Percentiles rank a stretch among this genome's conserved stretches.
phyloP scores from a whole-genome alignment of 2,888 invertebrate species.

The Drosophila neotestacea region DNA sequence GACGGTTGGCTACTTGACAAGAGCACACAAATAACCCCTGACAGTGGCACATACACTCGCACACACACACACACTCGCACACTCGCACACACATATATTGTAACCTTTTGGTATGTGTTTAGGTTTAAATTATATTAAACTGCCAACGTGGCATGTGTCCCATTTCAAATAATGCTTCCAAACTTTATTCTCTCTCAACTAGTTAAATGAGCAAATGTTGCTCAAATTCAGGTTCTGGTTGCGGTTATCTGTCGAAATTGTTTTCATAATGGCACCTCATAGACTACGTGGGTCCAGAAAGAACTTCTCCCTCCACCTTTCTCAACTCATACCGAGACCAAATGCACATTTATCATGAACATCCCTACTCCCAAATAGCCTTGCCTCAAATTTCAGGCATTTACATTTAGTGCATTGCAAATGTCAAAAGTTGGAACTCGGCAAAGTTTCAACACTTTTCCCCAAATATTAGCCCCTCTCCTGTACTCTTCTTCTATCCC shows the following conservation, averaged over 20 bases:
- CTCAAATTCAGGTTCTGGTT: slow-evolving; percentile 40
- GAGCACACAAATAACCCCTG: slow-evolving; percentile 65
- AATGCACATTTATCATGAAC: slow-evolving; percentile 72
- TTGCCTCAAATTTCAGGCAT: slow-evolving; percentile 45
- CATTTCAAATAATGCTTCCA: slow-evolving; percentile 55
- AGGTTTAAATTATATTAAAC: slow-evolving; percentile 80
- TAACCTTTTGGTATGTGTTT: slow-evolving; percentile 65
- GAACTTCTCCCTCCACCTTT: neutral
- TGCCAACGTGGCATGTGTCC: slow-evolving; percentile 77
- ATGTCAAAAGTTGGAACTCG: slow-evolving; percentile 75
- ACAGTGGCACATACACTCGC: slow-evolving; percentile 39
- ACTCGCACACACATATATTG: slow-evolving; percentile 19
- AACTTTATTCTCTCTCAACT: slow-evolving; percentile 31
- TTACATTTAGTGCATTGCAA: slow-evolving; percentile 77
- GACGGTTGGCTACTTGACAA: slow-evolving; percentile 75
- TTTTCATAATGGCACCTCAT: slow-evolving; percentile 70
- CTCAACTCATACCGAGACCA: slow-evolving; percentile 11
- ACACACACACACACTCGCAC: slow-evolving; percentile 23
- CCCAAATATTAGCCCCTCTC: slow-evolving; percentile 46
- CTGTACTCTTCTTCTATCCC: neutral
- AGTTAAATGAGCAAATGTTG: slow-evolving; percentile 46
- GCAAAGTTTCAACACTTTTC: slow-evolving; percentile 75
- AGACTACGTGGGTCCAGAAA: slow-evolving; percentile 41
- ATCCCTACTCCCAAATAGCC: slow-evolving; percentile 19
- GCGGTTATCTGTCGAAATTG: slow-evolving; percentile 67